Conservation (phyloP, 2,797 vertebrate genomes). For the Coranthus polyacanthus region DNA sequence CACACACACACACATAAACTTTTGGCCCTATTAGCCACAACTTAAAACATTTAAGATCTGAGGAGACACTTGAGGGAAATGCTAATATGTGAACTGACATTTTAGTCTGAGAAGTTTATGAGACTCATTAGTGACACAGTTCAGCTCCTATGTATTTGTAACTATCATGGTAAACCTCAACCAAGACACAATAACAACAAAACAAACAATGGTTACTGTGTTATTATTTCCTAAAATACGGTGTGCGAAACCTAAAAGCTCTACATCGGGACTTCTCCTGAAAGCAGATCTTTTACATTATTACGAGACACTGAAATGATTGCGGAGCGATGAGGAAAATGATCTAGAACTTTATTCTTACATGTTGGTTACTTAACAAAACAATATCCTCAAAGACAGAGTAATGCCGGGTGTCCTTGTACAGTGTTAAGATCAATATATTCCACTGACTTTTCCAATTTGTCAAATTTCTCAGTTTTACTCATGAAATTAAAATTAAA, state of each 20-base stretch:
- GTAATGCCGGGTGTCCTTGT: background rate
- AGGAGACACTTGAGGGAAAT: slow-evolving; percentile 55
- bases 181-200: slow-evolving; percentile 33
- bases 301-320: no score
- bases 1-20: slow-evolving; percentile 49
- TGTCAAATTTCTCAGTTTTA: no score
- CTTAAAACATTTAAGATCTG: slow-evolving; percentile 74
- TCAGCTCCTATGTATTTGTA: slow-evolving; percentile 46
- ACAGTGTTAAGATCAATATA: background rate
- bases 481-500: background rate
- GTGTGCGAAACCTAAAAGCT: background rate
- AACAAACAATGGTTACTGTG: background rate
- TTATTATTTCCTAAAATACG: background rate
- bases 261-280: background rate
- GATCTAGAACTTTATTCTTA: background rate
- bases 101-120: slow-evolving; percentile 67
- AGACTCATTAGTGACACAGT: slow-evolving; percentile 59
- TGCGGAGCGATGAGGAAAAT: background rate
- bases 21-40: slow-evolving; percentile 80
- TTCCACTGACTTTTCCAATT: background rate
- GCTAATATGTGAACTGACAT: slow-evolving; percentile 75
- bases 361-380: background rate
- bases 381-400: background rate
- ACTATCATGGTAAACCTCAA: slow-evolving; percentile 47
- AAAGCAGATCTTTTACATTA: background rate